phyloP scores from a whole-genome alignment of 2,113 vertebrate species.

The Myrmophylax atrothorax region DNA sequence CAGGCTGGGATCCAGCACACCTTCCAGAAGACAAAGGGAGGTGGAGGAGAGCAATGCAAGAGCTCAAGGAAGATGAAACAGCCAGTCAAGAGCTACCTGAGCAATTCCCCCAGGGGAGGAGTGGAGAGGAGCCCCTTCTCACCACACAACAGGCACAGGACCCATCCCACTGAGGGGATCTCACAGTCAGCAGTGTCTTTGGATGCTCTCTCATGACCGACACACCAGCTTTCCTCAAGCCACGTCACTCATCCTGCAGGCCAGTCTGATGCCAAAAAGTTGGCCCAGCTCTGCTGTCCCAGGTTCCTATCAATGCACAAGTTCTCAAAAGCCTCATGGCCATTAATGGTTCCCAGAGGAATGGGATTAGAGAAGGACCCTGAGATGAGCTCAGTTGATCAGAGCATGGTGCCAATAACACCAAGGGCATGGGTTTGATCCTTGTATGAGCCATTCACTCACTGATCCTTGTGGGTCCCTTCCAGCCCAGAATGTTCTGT shows the following conservation, averaged over 20 bases:
- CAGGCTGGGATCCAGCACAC: not conserved
- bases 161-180: not conserved
- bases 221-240: not conserved
- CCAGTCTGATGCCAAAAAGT: not conserved
- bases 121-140: not conserved
- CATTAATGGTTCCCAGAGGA: not conserved
- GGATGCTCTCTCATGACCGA: not conserved
- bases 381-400: not conserved
- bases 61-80: not conserved
- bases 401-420: not conserved
- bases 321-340: not conserved
- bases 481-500: not conserved
- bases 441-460: too few species aligned
- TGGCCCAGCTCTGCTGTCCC: not conserved
- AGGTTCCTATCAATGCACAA: not conserved
- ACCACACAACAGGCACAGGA: rapidly evolving
- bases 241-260: rapidly evolving
- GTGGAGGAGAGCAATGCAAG: not conserved
- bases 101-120: not conserved
- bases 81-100: not conserved
- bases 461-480: not conserved
- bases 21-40: not conserved
- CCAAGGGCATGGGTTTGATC: not conserved
- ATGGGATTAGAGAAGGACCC: not conserved
- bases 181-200: rapidly evolving